Percentiles rank a stretch among this genome's conserved stretches.
These are phyloP conservation scores for Melolontha melolontha DNA, from an alignment of 2,888 invertebrate genomes.

Conservation along the genomic window DNA sequence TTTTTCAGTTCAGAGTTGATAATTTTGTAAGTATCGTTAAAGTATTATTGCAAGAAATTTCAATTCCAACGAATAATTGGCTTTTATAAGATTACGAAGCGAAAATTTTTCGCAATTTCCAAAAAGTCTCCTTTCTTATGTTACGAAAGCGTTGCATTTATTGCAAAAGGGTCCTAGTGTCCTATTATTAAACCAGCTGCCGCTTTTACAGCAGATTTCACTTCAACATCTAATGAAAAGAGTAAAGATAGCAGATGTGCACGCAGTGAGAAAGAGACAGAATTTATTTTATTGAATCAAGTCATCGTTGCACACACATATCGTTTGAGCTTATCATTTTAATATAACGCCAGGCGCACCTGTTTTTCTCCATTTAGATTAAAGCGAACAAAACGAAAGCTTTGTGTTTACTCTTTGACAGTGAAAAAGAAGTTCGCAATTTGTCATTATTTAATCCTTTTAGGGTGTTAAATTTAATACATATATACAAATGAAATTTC, in stretches of 20 bases:
- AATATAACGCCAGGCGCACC: constrained; percentile 12
- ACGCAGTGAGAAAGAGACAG: background rate
- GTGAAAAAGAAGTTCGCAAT: no score
- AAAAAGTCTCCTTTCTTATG: background rate
- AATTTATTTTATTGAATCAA: constrained; percentile 26
- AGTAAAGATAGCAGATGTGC: background rate
- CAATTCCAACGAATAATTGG: no score
- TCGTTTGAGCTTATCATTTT: constrained; percentile 15
- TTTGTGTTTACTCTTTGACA: no score
- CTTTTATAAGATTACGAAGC: no score
- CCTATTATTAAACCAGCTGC: constrained; percentile 31
- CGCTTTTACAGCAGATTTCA: constrained; percentile 31
- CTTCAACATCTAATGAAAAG: constrained; percentile 24
- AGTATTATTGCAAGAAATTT: no score
- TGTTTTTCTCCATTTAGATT: constrained; percentile 9
- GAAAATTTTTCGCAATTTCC: no score
- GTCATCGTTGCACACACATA: constrained; percentile 17
- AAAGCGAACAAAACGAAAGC: background rate
- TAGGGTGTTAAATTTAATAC: no score
- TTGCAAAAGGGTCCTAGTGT: constrained; percentile 1
- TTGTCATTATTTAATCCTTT: no score
- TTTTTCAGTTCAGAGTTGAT: no score
- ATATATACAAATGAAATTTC: no score
- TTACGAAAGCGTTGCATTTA: constrained; percentile 10
- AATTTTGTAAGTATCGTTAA: no score